Percentiles rank a stretch among this genome's conserved stretches.
These are phyloP conservation scores for Cyprinodon diabolis DNA, from an alignment of 2,797 vertebrate species.

Conservation along the genomic window DNA sequence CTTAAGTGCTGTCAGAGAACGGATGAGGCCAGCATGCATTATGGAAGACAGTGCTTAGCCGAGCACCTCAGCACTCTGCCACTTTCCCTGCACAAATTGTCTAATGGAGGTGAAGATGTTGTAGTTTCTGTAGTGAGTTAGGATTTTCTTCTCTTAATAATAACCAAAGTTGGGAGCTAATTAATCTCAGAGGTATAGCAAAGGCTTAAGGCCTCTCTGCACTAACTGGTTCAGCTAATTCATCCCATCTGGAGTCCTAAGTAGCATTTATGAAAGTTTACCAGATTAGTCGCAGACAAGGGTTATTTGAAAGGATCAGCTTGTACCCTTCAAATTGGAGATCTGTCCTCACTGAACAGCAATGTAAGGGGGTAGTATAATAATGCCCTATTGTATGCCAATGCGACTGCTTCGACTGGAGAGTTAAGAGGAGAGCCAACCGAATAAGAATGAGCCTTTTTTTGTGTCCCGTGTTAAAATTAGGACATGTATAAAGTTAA, in stretches of 20 bases:
- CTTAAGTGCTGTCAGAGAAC: constrained; percentile 80
- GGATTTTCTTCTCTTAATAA: constrained; percentile 68
- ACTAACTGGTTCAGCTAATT: constrained; percentile 75
- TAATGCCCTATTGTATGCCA: constrained; percentile 70
- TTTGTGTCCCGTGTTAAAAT: constrained; percentile 66
- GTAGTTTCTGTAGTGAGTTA: constrained; percentile 73
- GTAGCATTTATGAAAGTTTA: constrained; percentile 79
- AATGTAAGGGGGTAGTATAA: constrained; percentile 59
- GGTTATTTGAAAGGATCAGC: constrained; percentile 75
- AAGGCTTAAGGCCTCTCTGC: constrained; percentile 70
- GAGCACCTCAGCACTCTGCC: constrained; percentile 65
- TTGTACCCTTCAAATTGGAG: constrained; percentile 78
- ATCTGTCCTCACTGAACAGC: constrained; percentile 67
- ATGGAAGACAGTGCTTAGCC: constrained; percentile 74
- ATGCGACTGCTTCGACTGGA: constrained; percentile 65
- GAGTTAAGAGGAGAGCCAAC: constrained; percentile 69
- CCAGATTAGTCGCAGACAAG: constrained; percentile 77
- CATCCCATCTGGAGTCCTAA: constrained; percentile 74
- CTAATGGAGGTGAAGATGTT: constrained; percentile 70
- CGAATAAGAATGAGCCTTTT: constrained; percentile 48
- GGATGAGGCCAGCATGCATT: constrained; percentile 81
- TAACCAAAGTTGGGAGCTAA: constrained; percentile 81
- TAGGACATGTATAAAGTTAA: constrained; percentile 57
- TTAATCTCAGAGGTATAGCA: constrained; percentile 81
- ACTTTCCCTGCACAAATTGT: constrained; percentile 67